Base-by-base conservation (phyloP, 2,113 vertebrate genomes). In the Uria aalge region DNA sequence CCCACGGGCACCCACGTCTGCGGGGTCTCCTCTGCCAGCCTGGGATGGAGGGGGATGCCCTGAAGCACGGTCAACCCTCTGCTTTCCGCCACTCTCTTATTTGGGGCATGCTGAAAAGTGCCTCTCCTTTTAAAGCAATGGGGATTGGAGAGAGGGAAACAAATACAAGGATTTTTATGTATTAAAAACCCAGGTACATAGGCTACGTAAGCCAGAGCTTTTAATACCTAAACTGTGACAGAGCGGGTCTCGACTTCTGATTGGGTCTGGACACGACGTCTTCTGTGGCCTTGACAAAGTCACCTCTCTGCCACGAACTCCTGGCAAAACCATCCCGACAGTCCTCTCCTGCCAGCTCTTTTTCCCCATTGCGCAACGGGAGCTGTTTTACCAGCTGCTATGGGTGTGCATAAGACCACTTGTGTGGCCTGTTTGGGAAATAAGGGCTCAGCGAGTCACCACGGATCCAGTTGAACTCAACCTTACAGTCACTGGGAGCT, bases 401-500 rank as follows among this genome's bases (percentile, higher is more conserved):
- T 15, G 77, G 69, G 60, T 81, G 62, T 90, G 48, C 34, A 9
- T 7, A 11, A 91, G 62, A 81, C 94, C 93, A 79, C 93, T 91
- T 96, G 93, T 90, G 92, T 94, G 90, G 92, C 90, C 93, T 8
- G 3, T 92, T 95, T 85, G 67, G 90, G 74, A 91, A 93, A 60
- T 16, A 64, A 34, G 60, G 56, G 73, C 86, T 80, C 76, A 78
- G 69, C 5, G 9, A 92, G 56, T 74, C 55, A 94, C 68, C 30
- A 43, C 3, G 1, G 72, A 90, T 85, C 48, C 59, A 62, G 43
- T 18, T 82, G 74, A 91, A 88, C 77, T 91, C 93, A 94, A 69
- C 50, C 40, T 63, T 76, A 47, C 23, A 64, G 52, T 60, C 84
- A 41, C 52, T 2, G 24, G 36, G 62, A 73, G 50, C 63, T 94